phyloP scores from a whole-genome alignment of 2,797 vertebrate species.

The Silurus aristotelis region DNA sequence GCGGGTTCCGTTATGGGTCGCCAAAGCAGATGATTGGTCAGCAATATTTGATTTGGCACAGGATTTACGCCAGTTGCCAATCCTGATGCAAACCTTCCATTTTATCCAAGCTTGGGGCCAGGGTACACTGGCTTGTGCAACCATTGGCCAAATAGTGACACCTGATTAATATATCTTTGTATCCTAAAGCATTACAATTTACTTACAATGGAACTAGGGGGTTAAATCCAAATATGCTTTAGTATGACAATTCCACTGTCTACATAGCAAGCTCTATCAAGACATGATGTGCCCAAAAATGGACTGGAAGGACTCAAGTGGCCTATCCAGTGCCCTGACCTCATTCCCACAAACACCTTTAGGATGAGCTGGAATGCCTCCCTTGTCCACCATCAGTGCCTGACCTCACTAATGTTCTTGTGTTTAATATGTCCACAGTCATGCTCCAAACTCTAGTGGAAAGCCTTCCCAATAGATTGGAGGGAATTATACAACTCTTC shows the following conservation, averaged over 20 bases:
- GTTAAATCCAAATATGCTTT: background rate
- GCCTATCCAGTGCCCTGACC: background rate
- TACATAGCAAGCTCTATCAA: too few relatives aligned
- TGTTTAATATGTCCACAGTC: background rate
- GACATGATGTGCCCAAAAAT: background rate
- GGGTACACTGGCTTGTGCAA: too few relatives aligned
- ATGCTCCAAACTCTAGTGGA: background rate
- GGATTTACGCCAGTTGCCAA: too few relatives aligned
- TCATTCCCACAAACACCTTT: background rate
- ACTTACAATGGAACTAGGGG: background rate
- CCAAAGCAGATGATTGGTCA: too few relatives aligned
- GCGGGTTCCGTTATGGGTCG: too few relatives aligned
- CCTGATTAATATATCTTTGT: too few relatives aligned
- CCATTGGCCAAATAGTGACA: too few relatives aligned
- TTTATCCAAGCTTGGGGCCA: too few relatives aligned
- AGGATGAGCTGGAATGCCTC: background rate
- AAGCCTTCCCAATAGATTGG: background rate
- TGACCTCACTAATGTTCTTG: background rate
- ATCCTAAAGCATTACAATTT: background rate
- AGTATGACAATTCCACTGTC: background rate
- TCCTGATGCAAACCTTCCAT: too few relatives aligned
- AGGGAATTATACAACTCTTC: background rate
- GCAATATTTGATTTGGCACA: too few relatives aligned
- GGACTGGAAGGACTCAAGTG: background rate
- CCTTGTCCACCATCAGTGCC: background rate